Evolutionary conservation across 1,140 invertebrate species (phyloP).

Genomic region (Hypsibius dujardini): DNA sequence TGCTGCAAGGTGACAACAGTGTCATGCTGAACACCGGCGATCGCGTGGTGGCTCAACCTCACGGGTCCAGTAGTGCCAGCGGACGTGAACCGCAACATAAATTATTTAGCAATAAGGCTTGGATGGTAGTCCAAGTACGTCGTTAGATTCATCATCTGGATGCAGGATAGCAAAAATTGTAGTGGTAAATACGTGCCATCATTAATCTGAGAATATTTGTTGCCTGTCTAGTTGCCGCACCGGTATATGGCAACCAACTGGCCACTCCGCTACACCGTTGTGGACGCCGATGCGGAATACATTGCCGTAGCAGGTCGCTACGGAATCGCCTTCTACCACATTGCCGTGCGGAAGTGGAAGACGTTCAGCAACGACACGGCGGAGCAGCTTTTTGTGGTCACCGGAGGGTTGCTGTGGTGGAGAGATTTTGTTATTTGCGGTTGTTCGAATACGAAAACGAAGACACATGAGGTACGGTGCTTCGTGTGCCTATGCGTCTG

Average conservation of each 20-base stretch:
- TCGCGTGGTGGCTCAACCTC: slow-evolving; percentile 25
- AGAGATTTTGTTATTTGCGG: slow-evolving; percentile 54
- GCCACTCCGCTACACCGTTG: slow-evolving; percentile 79
- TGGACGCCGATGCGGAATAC: slow-evolving; percentile 62
- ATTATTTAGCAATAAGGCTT: slow-evolving; percentile 8
- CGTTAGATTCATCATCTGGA: too few species aligned
- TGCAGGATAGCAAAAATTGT: too few species aligned
- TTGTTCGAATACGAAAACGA: slow-evolving; percentile 66
- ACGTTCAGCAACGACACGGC: slow-evolving; percentile 92
- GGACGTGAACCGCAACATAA: slow-evolving; percentile 18
- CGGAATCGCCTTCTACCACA: slow-evolving; percentile 81
- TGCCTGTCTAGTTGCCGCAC: slow-evolving; percentile 55
- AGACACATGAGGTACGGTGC: slow-evolving; percentile 63
- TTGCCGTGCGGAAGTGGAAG: slow-evolving; percentile 75
- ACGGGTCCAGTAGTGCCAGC: slow-evolving; percentile 22
- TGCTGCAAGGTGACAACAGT: slow-evolving; percentile 84
- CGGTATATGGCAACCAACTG: slow-evolving; percentile 87
- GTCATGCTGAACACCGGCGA: slow-evolving; percentile 74
- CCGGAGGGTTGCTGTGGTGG: slow-evolving; percentile 90
- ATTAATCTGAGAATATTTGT: background rate
- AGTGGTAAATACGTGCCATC: too few species aligned
- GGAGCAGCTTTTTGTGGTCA: slow-evolving; percentile 55
- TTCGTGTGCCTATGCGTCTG: too few species aligned
- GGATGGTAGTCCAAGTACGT: background rate
- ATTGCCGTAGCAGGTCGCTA: slow-evolving; percentile 80